Percentiles rank a stretch among this genome's conserved stretches.
These are phyloP conservation scores for Trichopoda pennipes DNA, from an alignment of 2,888 invertebrate species.

Conservation along the genomic window DNA sequence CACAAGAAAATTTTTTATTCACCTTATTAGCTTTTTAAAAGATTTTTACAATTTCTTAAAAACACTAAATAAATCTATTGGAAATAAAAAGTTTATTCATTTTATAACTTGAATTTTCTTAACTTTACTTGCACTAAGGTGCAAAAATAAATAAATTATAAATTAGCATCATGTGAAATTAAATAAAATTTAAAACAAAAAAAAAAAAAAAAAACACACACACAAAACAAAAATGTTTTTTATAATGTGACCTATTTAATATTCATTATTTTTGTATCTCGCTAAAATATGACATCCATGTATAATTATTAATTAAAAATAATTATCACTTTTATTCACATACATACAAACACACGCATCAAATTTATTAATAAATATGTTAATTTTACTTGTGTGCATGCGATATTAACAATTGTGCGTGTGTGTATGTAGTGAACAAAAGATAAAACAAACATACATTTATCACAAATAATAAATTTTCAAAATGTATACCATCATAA, in stretches of 20 bases:
- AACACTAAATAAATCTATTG: too few species aligned
- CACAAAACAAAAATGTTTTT: neutral
- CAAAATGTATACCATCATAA: slow-evolving; percentile 15
- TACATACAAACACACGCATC: slow-evolving; percentile 12
- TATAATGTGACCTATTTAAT: slow-evolving; percentile 35
- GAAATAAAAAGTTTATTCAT: too few species aligned
- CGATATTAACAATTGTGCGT: neutral
- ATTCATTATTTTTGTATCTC: slow-evolving; percentile 46
- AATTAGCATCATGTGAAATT: slow-evolving; percentile 14
- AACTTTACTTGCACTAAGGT: too few species aligned
- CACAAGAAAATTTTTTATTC: too few species aligned
- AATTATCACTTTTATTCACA: slow-evolving; percentile 46
- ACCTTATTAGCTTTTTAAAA: too few species aligned
- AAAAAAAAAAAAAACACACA: neutral
- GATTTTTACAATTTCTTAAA: too few species aligned
- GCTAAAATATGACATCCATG: slow-evolving; percentile 27
- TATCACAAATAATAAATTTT: slow-evolving; percentile 34
- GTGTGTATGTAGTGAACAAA: neutral
- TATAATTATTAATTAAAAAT: slow-evolving; percentile 51
- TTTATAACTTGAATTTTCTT: too few species aligned
- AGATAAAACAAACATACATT: neutral
- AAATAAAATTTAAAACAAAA: too few species aligned
- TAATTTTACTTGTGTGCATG: slow-evolving; percentile 25
- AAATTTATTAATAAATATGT: slow-evolving; percentile 56
- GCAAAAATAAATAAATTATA: neutral